Conservation (phyloP, 1,140 invertebrate species). For the Drosophila sp. region DNA sequence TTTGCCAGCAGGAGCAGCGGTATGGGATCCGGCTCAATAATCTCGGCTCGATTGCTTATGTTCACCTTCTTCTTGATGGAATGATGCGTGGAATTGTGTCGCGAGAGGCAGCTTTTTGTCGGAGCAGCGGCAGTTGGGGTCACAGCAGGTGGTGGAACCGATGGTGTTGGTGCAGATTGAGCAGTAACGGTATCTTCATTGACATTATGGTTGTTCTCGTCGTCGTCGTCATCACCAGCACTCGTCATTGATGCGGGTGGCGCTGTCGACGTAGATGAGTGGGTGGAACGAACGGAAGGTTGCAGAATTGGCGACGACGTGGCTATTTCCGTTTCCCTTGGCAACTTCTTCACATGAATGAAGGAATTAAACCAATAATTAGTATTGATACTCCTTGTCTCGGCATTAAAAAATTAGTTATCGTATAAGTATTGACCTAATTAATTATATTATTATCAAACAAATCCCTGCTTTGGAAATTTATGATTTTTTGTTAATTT, state of each 20-base stretch:
- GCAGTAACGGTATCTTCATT: conserved; percentile 27
- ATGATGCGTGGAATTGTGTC: conserved; percentile 75
- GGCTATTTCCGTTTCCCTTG: conserved; percentile 39
- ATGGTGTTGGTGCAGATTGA: conserved; percentile 20
- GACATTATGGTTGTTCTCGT: conserved; percentile 28
- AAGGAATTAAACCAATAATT: conserved; percentile 33
- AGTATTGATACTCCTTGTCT: conserved; percentile 30
- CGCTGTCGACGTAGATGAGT: conserved; percentile 68
- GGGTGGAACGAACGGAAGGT: conserved; percentile 44
- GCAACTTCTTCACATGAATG: conserved; percentile 27
- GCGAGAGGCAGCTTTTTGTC: conserved; percentile 76
- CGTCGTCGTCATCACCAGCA: conserved; percentile 50
- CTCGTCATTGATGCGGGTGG: conserved; percentile 72
- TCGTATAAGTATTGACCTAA: neutral
- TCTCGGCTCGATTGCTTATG: conserved; percentile 75
- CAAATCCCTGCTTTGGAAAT: too few species aligned
- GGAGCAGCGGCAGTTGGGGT: neutral
- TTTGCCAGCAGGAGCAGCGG: conserved; percentile 44
- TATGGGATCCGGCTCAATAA: conserved; percentile 73
- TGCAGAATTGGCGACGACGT: conserved; percentile 1
- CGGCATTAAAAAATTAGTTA: neutral
- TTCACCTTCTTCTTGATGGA: conserved; percentile 82
- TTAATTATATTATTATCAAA: too few species aligned
- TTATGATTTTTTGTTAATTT: too few species aligned
- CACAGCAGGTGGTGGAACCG: conserved; percentile 23